phyloP scores from a whole-genome alignment of 37 sponge, comb jelly and placozoan genomes.

The Lycopodina hypogea region DNA sequence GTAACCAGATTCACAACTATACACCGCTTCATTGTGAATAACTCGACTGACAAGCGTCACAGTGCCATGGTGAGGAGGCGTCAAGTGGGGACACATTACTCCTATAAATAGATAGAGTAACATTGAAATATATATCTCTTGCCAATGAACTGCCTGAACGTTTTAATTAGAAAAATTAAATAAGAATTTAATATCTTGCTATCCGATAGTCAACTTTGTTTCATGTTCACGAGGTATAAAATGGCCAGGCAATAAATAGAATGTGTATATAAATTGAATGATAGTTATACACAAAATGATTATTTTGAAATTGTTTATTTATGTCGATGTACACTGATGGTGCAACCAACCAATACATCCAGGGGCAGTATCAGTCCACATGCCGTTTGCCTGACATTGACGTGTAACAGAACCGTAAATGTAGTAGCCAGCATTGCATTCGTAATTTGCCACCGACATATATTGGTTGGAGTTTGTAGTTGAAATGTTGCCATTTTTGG shows the following conservation, averaged over 20 bases:
- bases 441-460: conserved; percentile 34
- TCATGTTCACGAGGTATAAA: too few relatives aligned
- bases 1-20: conserved; percentile 35
- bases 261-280: too few relatives aligned
- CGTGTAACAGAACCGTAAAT: conserved; percentile 29
- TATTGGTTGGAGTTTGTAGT: neutral
- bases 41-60: neutral
- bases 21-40: conserved; percentile 33
- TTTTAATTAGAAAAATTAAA: too few relatives aligned
- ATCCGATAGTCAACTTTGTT: too few relatives aligned
- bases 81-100: conserved; percentile 15
- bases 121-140: neutral
- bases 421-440: conserved; percentile 32
- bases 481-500: conserved; percentile 4
- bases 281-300: too few relatives aligned
- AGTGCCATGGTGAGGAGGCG: conserved; percentile 20
- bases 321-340: too few relatives aligned
- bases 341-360: conserved; percentile 24
- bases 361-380: conserved; percentile 44
- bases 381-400: conserved; percentile 34
- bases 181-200: neutral
- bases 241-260: too few relatives aligned
- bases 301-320: too few relatives aligned
- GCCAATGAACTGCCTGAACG: neutral
- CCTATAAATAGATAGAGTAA: conserved; percentile 10